Evolutionary conservation across 2,888 invertebrate genomes (phyloP).

Genomic region (Sturmia bella): DNA sequence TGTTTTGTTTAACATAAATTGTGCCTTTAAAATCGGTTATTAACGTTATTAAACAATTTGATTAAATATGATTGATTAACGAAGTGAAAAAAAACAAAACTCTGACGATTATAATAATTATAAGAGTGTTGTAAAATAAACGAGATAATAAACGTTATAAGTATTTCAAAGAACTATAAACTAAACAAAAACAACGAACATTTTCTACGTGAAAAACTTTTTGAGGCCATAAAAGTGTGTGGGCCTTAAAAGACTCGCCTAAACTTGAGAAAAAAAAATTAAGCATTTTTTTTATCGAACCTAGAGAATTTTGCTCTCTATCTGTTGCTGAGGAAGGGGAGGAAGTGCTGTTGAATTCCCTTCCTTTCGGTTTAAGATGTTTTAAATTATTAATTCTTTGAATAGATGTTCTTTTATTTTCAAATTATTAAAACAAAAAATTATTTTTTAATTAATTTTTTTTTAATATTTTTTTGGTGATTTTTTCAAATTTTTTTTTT

Average conservation of each 20-base stretch:
- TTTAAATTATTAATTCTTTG: slow-evolving; percentile 33
- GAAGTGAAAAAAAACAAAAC: slow-evolving; percentile 37
- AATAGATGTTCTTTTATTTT: slow-evolving; percentile 45
- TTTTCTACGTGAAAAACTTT: slow-evolving; percentile 25
- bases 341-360: background rate
- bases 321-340: background rate
- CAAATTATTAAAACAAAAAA: slow-evolving; percentile 69
- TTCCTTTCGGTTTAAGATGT: slow-evolving; percentile 1
- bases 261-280: background rate
- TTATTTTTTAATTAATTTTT: slow-evolving; percentile 62
- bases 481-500: slow-evolving; percentile 59
- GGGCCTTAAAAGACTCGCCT: background rate
- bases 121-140: slow-evolving; percentile 35
- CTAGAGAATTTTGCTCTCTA: no score
- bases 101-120: slow-evolving; percentile 23
- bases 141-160: background rate
- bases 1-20: slow-evolving; percentile 37
- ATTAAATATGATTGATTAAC: slow-evolving; percentile 28
- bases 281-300: no score
- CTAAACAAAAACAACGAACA: slow-evolving; percentile 42
- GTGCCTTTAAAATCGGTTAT: slow-evolving; percentile 61
- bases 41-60: slow-evolving; percentile 37
- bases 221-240: slow-evolving; percentile 7
- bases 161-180: slow-evolving; percentile 49
- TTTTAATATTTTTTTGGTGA: slow-evolving; percentile 67